Evolutionary conservation across 2,888 invertebrate genomes (phyloP), one percentile per base, ranked within the genome.

Genomic region (Lasioglossum figueresi): DNA sequence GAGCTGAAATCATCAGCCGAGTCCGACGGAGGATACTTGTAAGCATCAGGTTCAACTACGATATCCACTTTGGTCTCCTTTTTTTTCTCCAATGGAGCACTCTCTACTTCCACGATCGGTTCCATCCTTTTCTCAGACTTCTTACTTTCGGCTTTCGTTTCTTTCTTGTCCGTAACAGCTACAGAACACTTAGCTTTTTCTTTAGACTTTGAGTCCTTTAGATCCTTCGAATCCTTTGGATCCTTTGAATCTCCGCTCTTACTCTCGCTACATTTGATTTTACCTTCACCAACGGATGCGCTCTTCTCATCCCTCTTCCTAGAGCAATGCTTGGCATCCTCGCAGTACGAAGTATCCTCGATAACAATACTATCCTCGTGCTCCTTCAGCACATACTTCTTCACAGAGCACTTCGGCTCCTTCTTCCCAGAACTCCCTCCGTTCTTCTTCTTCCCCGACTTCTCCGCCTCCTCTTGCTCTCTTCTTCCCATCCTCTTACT

Each of bases 291-390:
- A 31, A 5, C n/a, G n/a, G 40, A 4, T 43, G 5, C 12, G n/a
- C 70, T 75, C 19, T 45, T 75, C 63, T 79, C 75, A 74, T 1
- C 59, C 77, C 19, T 82, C 85, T 6, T n/a, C 79, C 23, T 31
- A 14, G 59, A 66, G 19, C 23, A 63, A 40, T 6, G 52, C 43
- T 63, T 80, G 31, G 79, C 56, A 12, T 89, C 88, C 6, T 70
- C 74, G 66, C 80, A 63, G 48, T 52, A 52, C 8, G 84, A 78
- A 27, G 84, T 88, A 27, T 91, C 92, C 48, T 93, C 92, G 37
- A 93, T 88, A 0, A 93, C 84, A 23, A 93, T 81, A 34, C 91
- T 93, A n/a, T 93, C 93, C 27, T 90, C 91, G 27, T 89, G 84
- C 52, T 91, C 92, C 74, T 89, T 91, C 0, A 92, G 70, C 4